Evolutionary conservation across 2,797 vertebrate genomes (phyloP).

Genomic region (Nannoperca obscura): DNA sequence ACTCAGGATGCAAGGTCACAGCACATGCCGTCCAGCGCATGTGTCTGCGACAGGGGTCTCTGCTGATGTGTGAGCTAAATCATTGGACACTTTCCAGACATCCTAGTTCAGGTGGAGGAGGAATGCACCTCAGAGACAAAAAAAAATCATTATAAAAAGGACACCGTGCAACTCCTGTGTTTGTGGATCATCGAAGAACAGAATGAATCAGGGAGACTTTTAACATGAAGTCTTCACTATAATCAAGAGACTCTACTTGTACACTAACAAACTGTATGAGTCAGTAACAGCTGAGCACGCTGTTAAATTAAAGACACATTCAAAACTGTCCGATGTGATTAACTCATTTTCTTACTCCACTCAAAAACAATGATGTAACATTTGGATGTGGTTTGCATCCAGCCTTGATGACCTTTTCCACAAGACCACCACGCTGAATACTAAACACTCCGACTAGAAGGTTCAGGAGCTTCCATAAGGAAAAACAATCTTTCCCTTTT

Average conservation of each 20-base stretch:
- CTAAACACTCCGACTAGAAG: slow-evolving; percentile 41
- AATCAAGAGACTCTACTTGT: neutral
- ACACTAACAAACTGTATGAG: neutral
- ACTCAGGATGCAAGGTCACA: slow-evolving; percentile 73
- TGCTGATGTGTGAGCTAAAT: slow-evolving; percentile 47
- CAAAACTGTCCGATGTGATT: slow-evolving; percentile 37
- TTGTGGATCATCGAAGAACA: slow-evolving; percentile 3
- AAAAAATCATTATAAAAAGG: slow-evolving; percentile 33
- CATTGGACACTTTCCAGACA: slow-evolving; percentile 73
- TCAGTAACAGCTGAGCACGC: slow-evolving; percentile 40
- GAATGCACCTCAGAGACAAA: slow-evolving; percentile 30
- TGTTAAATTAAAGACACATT: slow-evolving; percentile 48
- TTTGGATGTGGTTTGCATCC: slow-evolving; percentile 59
- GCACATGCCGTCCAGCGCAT: slow-evolving; percentile 38
- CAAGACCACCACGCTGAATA: slow-evolving; percentile 46
- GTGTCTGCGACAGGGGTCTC: slow-evolving; percentile 40
- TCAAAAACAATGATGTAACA: slow-evolving; percentile 56
- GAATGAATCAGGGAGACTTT: neutral
- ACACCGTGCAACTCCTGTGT: neutral
- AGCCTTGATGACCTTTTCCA: slow-evolving; percentile 71
- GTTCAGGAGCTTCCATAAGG: slow-evolving; percentile 69
- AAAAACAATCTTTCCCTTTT: slow-evolving; percentile 58
- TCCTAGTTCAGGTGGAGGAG: slow-evolving; percentile 49
- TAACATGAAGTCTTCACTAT: neutral
- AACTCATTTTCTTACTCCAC: slow-evolving; percentile 31